Conservation (phyloP, 2,113 vertebrate genomes). For the Sinocyclocheilus grahami region DNA sequence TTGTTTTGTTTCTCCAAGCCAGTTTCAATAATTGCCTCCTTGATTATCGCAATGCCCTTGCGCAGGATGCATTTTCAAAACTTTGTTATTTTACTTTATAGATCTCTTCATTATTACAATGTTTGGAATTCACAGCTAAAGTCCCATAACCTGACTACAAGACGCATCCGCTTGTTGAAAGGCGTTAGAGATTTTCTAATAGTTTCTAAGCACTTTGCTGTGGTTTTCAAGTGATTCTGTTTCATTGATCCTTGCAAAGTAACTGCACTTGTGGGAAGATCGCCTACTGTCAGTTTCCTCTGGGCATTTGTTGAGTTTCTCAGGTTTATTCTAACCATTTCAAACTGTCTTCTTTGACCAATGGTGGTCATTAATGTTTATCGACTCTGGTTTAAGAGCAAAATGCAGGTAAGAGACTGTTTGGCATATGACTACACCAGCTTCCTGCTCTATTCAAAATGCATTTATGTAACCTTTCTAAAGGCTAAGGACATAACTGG, state of each 20-base stretch:
- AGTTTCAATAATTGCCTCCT: not conserved
- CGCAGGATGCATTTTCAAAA: not conserved
- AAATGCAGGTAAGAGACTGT: not conserved
- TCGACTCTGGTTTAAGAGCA: slow-evolving; percentile 30
- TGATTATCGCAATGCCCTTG: not conserved
- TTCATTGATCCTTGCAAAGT: slow-evolving; percentile 43
- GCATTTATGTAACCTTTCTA: slow-evolving; percentile 35
- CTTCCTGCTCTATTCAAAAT: not conserved
- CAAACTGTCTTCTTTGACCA: not conserved
- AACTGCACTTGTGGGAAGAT: slow-evolving; percentile 41
- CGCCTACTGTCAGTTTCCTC: slow-evolving; percentile 8
- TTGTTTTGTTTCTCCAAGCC: slow-evolving; percentile 10
- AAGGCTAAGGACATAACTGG: slow-evolving; percentile 46
- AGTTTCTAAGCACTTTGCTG: slow-evolving; percentile 49
- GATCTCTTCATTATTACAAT: slow-evolving; percentile 2
- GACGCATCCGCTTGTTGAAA: slow-evolving; percentile 6
- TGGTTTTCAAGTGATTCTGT: slow-evolving; percentile 45
- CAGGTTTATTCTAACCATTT: slow-evolving; percentile 10
- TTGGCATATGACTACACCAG: not conserved
- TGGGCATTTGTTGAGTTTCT: slow-evolving; percentile 30
- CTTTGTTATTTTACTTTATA: slow-evolving; percentile 5
- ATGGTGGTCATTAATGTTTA: slow-evolving; percentile 15
- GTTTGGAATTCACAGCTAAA: not conserved
- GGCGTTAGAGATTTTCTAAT: slow-evolving; percentile 4
- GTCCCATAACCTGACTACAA: slow-evolving; percentile 6